Conservation (phyloP, 2,113 vertebrate species). For the Antechinus stuartii region DNA sequence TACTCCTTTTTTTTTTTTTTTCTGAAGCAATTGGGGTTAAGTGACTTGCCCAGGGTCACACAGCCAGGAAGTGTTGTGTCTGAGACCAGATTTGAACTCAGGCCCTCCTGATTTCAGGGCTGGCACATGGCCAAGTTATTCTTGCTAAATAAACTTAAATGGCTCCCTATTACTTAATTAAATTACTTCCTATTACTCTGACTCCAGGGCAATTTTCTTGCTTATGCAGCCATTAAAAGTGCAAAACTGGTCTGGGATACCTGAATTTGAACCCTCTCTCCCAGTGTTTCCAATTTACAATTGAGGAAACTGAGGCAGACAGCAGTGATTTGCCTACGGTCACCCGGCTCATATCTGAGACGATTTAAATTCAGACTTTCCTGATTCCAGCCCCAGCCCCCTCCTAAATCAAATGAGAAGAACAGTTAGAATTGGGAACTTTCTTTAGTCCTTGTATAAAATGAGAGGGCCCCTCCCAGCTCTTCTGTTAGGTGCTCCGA, state of each 20-base stretch:
- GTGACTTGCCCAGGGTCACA: no score
- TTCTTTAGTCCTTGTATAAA: background rate
- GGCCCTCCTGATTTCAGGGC: no score
- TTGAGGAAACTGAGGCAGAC: background rate
- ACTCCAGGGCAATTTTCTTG: background rate
- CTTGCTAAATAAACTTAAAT: no score
- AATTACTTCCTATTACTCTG: background rate
- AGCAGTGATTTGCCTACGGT: background rate
- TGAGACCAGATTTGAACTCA: no score
- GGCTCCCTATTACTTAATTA: background rate
- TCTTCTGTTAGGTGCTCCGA: background rate
- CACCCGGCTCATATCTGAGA: background rate
- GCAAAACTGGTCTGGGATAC: background rate
- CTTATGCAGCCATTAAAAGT: background rate
- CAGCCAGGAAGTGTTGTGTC: no score
- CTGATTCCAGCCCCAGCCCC: background rate
- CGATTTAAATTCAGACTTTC: background rate
- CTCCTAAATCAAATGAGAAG: background rate
- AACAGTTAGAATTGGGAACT: background rate
- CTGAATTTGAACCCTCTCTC: background rate
- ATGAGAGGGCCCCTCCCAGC: background rate
- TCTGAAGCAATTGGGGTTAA: no score
- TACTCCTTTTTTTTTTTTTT: no score
- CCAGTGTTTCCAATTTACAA: background rate
- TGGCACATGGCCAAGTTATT: no score